Evolutionary conservation across 2,888 invertebrate genomes (phyloP).

Genomic region (Drosophila hamatofila): DNA sequence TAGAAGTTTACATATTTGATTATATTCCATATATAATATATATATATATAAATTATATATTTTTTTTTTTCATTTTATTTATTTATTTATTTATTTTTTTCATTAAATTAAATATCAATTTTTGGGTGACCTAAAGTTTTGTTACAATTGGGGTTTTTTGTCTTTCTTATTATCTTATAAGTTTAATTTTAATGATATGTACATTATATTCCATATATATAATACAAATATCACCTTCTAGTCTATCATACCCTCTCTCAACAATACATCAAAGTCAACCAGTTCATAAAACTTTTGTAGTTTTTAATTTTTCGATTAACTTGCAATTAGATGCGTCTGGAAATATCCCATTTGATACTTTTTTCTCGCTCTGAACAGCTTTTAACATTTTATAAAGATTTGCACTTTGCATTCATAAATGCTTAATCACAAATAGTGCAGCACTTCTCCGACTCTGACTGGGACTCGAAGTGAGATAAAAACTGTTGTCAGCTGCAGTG

Average conservation of each 20-base stretch:
- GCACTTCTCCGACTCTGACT: constrained; percentile 6
- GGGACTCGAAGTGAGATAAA: not conserved
- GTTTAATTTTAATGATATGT: not conserved
- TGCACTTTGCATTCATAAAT: constrained; percentile 28
- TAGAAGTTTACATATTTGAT: too few species aligned
- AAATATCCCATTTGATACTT: not conserved
- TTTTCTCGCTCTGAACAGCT: not conserved
- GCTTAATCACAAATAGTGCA: constrained; percentile 24
- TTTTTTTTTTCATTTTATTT: too few species aligned
- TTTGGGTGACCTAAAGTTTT: too few species aligned
- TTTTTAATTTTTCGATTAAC: constrained; percentile 18
- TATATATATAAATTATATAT: too few species aligned
- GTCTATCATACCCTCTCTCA: not conserved
- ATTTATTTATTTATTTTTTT: too few species aligned
- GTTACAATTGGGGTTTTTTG: too few species aligned
- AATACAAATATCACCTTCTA: not conserved
- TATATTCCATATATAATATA: not conserved
- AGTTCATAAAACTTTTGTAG: not conserved
- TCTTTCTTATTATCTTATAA: too few species aligned
- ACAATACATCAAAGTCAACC: not conserved
- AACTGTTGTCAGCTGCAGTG: constrained; percentile 9
- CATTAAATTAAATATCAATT: too few species aligned
- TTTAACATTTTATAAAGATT: constrained; percentile 15
- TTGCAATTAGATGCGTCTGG: constrained; percentile 12
- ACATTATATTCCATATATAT: not conserved